phyloP scores from a whole-genome alignment of 2,113 vertebrate genomes.

The Callospermophilus lateralis region DNA sequence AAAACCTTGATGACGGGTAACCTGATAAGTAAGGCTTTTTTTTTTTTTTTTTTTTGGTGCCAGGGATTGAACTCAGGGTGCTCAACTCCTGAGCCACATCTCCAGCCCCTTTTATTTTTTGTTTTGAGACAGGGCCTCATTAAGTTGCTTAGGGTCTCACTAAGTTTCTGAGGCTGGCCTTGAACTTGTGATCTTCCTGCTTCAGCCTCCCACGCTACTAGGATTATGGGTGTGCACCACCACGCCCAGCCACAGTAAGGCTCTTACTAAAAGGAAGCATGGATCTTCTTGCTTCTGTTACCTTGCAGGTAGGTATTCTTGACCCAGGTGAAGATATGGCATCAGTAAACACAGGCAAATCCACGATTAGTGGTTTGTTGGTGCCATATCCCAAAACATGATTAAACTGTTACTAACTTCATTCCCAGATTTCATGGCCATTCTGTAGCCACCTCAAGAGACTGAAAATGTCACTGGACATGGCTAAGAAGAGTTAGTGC shows the following conservation, averaged over 20 bases:
- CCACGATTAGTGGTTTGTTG: neutral
- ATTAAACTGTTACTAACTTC: neutral
- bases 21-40: no score
- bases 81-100: no score
- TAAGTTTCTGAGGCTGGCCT: no score
- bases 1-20: neutral
- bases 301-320: neutral
- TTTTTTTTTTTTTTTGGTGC: neutral
- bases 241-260: no score
- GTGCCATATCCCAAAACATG: neutral
- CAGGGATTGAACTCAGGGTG: neutral
- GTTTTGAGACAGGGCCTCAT: no score
- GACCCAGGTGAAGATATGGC: rapidly evolving
- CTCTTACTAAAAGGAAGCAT: no score
- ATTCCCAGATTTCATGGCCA: neutral
- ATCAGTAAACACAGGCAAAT: neutral
- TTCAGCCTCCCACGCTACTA: no score
- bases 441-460: neutral
- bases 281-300: neutral
- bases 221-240: no score
- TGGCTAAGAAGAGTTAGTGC: neutral
- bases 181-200: no score
- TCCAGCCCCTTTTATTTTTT: no score
- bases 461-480: neutral
- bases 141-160: no score